A percentile compares a stretch with the other conserved stretches of the same genome.
Conservation (phyloP, 2,888 invertebrate species). For the Orthonychiurus folsomi region DNA sequence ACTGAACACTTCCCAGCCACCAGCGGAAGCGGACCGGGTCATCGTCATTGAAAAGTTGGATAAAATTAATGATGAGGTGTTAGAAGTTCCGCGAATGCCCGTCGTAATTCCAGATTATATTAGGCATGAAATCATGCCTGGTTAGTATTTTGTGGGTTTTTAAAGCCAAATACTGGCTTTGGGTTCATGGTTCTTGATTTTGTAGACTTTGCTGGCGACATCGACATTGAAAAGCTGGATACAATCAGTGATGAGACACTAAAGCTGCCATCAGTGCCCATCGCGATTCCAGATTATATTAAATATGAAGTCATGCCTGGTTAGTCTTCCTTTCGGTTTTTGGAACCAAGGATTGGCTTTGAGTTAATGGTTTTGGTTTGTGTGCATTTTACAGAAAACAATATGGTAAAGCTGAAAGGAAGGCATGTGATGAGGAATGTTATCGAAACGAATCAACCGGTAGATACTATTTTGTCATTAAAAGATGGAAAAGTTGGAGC, state of each 20-base stretch:
- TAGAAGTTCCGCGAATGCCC: not conserved
- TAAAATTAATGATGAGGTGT: too few relatives aligned
- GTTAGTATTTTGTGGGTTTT: not conserved
- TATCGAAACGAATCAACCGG: constrained; percentile 10
- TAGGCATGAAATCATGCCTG: not conserved
- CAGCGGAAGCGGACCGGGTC: too few relatives aligned
- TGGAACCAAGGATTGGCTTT: not conserved
- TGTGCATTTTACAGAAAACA: not conserved
- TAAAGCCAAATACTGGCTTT: not conserved
- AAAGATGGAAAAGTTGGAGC: constrained; percentile 33
- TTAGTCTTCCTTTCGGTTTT: not conserved
- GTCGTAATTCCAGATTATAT: not conserved
- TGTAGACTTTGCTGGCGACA: not conserved
- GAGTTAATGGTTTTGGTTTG: not conserved
- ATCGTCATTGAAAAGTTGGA: too few relatives aligned
- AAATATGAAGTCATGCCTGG: not conserved
- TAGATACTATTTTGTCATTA: constrained; percentile 30
- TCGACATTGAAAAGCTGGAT: too few relatives aligned
- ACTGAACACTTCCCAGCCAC: too few relatives aligned
- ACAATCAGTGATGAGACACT: too few relatives aligned
- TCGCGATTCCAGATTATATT: not conserved
- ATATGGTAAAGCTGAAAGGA: constrained; percentile 9
- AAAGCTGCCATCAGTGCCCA: not conserved
- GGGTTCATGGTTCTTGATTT: not conserved
- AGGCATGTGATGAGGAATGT: constrained; percentile 13